phyloP scores from a whole-genome alignment of 2,797 vertebrate species.

The Triplophysa bombifrons region DNA sequence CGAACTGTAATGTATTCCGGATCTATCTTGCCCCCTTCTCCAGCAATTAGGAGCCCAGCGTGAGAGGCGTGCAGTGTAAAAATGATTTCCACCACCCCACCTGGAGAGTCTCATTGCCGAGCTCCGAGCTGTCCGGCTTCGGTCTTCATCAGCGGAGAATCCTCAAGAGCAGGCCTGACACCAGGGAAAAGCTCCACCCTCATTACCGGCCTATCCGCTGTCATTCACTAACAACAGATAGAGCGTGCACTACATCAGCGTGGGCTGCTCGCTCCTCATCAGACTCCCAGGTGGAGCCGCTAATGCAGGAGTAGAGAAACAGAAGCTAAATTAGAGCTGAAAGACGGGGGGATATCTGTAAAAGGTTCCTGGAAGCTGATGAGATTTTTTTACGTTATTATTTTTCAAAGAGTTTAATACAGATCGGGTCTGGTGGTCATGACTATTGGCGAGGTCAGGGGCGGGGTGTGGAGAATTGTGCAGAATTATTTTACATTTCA shows the following conservation, averaged over 20 bases:
- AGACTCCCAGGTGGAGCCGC: slow-evolving; percentile 21
- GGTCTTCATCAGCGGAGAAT: slow-evolving; percentile 31
- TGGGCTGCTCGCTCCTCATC: slow-evolving; percentile 11
- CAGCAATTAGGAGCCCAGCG: slow-evolving; percentile 76
- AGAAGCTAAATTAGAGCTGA: slow-evolving; percentile 26
- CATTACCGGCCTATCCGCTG: slow-evolving; percentile 23
- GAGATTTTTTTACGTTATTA: slow-evolving; percentile 14
- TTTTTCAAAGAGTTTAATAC: slow-evolving; percentile 27
- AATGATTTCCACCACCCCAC: slow-evolving; percentile 72
- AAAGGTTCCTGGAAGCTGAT: slow-evolving; percentile 23
- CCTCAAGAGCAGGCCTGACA: slow-evolving; percentile 14
- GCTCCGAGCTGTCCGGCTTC: not conserved
- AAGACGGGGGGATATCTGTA: not conserved
- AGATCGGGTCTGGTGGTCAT: not conserved
- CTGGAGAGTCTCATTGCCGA: slow-evolving; percentile 25
- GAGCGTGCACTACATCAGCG: slow-evolving; percentile 16
- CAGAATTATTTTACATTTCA: too few relatives aligned
- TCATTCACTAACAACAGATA: slow-evolving; percentile 9
- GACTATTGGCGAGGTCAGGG: not conserved
- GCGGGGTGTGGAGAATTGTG: too few relatives aligned
- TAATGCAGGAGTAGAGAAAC: slow-evolving; percentile 34
- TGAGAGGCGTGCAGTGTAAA: slow-evolving; percentile 77
- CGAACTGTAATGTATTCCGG: slow-evolving; percentile 72
- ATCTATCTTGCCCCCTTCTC: slow-evolving; percentile 67
- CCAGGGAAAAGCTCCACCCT: slow-evolving; percentile 5